Percentiles rank a stretch among this genome's conserved stretches.
Evolutionary conservation across 2,888 invertebrate genomes (phyloP).

Genomic region (Byasa hedistus): DNA sequence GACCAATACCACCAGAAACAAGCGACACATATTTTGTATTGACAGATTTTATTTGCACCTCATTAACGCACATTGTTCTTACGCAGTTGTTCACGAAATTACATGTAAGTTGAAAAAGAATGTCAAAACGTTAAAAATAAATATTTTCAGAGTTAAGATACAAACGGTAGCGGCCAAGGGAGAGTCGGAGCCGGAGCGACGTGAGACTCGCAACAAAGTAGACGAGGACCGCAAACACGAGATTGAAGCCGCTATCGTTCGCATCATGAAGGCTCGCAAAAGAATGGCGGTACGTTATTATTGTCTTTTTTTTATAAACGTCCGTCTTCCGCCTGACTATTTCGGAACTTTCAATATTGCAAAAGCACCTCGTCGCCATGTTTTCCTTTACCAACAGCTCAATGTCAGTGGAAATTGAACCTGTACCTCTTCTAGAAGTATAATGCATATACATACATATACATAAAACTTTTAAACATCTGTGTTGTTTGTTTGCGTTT

Average conservation of each 20-base stretch:
- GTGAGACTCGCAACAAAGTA: conserved; percentile 98
- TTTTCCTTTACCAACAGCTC: too few relatives aligned
- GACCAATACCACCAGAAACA: conserved; percentile 1
- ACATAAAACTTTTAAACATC: too few relatives aligned
- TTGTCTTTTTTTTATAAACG: not conserved
- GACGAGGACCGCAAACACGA: conserved; percentile 99
- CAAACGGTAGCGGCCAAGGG: conserved; percentile 97
- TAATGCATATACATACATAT: too few relatives aligned
- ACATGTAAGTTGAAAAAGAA: too few relatives aligned
- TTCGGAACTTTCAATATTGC: too few relatives aligned
- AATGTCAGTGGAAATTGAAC: too few relatives aligned
- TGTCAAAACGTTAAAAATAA: not conserved
- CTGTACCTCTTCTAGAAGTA: too few relatives aligned
- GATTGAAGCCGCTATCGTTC: conserved; percentile 99
- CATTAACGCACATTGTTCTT: not conserved
- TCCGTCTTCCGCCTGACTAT: too few relatives aligned
- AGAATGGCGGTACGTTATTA: conserved; percentile 85
- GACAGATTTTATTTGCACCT: not conserved
- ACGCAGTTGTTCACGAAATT: not conserved
- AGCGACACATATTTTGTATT: too few relatives aligned
- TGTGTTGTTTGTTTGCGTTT: conserved; percentile 39
- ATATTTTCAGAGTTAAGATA: conserved; percentile 87
- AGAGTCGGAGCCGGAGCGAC: conserved; percentile 99
- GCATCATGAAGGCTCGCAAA: conserved; percentile 99
- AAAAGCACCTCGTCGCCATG: too few relatives aligned